Evolutionary conservation across 1,140 invertebrate genomes (phyloP).

Genomic region (Cotesia chilonis): DNA sequence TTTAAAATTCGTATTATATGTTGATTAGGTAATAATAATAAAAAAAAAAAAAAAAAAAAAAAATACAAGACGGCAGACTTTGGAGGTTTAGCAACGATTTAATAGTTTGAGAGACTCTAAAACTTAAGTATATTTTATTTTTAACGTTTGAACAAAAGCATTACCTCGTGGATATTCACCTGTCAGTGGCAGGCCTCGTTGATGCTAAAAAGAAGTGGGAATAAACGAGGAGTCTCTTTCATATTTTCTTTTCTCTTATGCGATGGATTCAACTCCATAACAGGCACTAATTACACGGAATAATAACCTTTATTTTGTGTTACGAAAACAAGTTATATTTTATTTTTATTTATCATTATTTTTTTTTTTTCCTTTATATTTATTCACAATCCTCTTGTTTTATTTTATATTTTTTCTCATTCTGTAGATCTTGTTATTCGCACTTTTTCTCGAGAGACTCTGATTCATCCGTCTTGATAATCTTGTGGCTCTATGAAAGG

Average conservation of each 20-base stretch:
- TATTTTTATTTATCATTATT: slow-evolving; percentile 21
- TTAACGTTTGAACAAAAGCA: background rate
- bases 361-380: slow-evolving; percentile 21
- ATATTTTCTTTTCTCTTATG: slow-evolving; percentile 16
- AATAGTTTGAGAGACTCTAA: no score
- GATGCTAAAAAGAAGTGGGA: slow-evolving; percentile 29
- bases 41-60: no score
- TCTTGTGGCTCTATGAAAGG: slow-evolving; percentile 43
- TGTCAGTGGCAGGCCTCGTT: slow-evolving; percentile 38
- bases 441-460: slow-evolving; percentile 31
- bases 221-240: slow-evolving; percentile 25
- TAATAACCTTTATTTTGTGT: slow-evolving; percentile 42
- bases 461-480: slow-evolving; percentile 44
- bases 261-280: slow-evolving; percentile 34
- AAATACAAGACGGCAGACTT: no score
- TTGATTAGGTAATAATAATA: no score
- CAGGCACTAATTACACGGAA: slow-evolving; percentile 41
- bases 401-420: slow-evolving; percentile 18
- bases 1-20: no score
- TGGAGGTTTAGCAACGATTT: no score
- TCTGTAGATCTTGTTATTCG: slow-evolving; percentile 24
- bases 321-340: slow-evolving; percentile 30
- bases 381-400: slow-evolving; percentile 22
- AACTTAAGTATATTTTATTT: no score
- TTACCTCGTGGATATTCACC: slow-evolving; percentile 33